Base-by-base conservation (phyloP, 2,888 invertebrate genomes). In the Ferdinandea cuprea region DNA sequence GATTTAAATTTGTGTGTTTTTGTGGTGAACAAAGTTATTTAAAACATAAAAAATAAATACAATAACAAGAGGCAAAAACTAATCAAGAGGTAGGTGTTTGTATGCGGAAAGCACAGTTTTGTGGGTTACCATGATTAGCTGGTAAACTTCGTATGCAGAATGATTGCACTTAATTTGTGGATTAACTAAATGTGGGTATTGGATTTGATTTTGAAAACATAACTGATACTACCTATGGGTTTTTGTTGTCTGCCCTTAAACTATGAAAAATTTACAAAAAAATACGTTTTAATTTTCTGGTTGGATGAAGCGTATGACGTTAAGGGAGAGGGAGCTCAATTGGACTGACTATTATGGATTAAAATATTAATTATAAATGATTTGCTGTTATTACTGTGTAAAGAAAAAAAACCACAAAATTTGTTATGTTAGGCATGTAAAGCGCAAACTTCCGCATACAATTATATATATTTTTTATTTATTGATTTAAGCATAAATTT, bases 71-170 rank as follows among this genome's bases (percentile, higher is more conserved):
- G 1, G 1, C 21, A 32, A 37, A 74, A 66, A 32, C 80, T 69
- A 59, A 79, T 72, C 78, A 72, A 59, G 59, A 37, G 73, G 66
- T 52, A 25, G 50, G 76, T 42, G 68, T 59, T 13, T 13, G 61
- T 48, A 44, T 46, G 48, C 21, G 44, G 68, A 11, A 58, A 21
- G 32, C 50, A 71, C 46, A 71, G 19, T 81, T 65, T 65, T 81
- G 81, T 37, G 81, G 80, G 52, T 19, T 28, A 71, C 81, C 81
- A 71, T 81, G 63, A 81, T 81, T 81, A 71, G 81, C 71, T 76
- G 61, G 65, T 30, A 71, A 74, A 76, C 65, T 71, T 76, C 52
- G 30, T 58, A 50, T 66, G 66, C 54, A 73, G 48, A 61, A 80
- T 68, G 48, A 74, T 73, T 68, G 66, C 59, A 74, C 73, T 61